A percentile compares a stretch with the other conserved stretches of the same genome.
These are phyloP conservation scores for Stigmatopora nigra DNA, from an alignment of 2,113 vertebrate species.

Conservation along the genomic window DNA sequence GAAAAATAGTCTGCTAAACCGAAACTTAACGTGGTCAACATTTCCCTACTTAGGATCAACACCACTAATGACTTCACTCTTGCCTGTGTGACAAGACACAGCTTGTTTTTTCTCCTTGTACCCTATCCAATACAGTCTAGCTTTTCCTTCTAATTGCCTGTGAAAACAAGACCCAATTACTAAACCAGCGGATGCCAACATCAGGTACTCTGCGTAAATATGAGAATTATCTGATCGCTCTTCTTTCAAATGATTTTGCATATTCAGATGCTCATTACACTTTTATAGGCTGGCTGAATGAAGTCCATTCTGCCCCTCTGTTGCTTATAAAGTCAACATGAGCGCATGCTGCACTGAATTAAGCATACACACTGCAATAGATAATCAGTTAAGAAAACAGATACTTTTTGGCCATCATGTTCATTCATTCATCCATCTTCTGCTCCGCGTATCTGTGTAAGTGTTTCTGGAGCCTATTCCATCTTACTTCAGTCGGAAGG, in stretches of 20 bases:
- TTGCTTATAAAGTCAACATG: conserved; percentile 17
- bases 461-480: too few species aligned
- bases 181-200: conserved; percentile 42
- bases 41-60: conserved; percentile 16
- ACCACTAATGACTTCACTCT: conserved; percentile 18
- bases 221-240: conserved; percentile 38
- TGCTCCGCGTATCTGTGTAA: too few species aligned
- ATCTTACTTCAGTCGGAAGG: too few species aligned
- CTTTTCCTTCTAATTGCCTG: conserved; percentile 34
- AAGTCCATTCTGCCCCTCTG: conserved; percentile 28
- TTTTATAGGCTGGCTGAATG: conserved; percentile 50
- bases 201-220: conserved; percentile 40
- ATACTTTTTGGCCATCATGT: conserved; percentile 41
- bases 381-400: conserved; percentile 32
- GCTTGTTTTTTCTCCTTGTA: conserved; percentile 32
- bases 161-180: conserved; percentile 45
- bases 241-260: conserved; percentile 30
- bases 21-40: conserved; percentile 14
- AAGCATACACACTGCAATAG: conserved; percentile 27
- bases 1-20: conserved; percentile 11
- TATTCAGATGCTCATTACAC: conserved; percentile 44
- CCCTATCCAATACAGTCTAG: conserved; percentile 19
- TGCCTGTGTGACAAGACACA: conserved; percentile 26
- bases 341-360: not conserved
- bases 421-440: too few species aligned